These are phyloP conservation scores for Antheraea yamamai DNA, from an alignment of 2,888 invertebrate genomes.

Conservation along the genomic window DNA sequence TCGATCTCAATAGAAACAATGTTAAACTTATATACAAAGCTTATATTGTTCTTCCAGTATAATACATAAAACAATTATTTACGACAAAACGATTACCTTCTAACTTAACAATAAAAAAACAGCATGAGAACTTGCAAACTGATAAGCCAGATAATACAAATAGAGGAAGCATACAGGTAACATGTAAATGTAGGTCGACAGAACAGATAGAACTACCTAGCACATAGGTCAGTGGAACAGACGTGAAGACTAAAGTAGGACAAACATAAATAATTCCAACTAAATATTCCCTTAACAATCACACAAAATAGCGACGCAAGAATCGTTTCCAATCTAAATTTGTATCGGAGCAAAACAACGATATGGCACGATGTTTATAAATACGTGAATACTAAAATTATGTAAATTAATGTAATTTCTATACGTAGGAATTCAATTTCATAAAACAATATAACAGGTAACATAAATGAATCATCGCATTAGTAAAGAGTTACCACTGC, in stretches of 20 bases:
- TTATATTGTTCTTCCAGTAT: background rate
- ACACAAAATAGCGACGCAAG: background rate
- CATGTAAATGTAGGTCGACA: background rate
- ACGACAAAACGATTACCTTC: background rate
- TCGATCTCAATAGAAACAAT: background rate
- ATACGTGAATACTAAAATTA: constrained; percentile 3
- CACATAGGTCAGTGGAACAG: background rate
- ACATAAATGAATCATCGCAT: background rate
- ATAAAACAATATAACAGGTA: background rate
- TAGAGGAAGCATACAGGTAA: background rate
- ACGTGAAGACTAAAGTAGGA: background rate
- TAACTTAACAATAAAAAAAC: background rate
- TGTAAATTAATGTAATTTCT: background rate
- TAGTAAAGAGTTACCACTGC: background rate
- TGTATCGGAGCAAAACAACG: constrained; percentile 7
- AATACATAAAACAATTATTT: background rate
- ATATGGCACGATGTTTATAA: constrained; percentile 11
- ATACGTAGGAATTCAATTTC: background rate
- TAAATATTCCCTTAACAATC: constrained; percentile 20
- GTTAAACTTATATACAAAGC: background rate
- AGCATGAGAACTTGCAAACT: background rate
- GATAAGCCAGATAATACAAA: background rate
- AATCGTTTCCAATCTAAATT: constrained; percentile 9
- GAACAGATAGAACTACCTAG: background rate
- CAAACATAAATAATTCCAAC: constrained; percentile 6